These are phyloP conservation scores for Cacoxenus indagator DNA, from an alignment of 2,888 invertebrate species.

Conservation along the genomic window DNA sequence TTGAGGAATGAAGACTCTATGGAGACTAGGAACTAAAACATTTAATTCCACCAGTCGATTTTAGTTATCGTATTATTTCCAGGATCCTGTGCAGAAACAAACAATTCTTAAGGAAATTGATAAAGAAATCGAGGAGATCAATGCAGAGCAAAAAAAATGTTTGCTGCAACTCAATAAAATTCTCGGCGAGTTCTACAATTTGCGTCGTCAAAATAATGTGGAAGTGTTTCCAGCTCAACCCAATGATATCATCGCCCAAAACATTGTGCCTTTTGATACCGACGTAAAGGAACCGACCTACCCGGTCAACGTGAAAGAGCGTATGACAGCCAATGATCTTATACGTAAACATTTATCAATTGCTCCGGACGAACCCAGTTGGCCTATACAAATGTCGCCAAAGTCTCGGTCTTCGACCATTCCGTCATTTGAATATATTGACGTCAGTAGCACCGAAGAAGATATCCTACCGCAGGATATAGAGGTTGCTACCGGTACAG, in stretches of 20 bases:
- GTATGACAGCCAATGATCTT: slow-evolving; percentile 60
- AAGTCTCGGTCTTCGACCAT: background rate
- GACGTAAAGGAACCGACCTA: slow-evolving; percentile 45
- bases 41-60: background rate
- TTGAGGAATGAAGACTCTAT: background rate
- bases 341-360: slow-evolving; percentile 61
- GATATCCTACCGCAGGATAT: too few species aligned
- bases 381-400: background rate
- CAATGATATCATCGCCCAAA: slow-evolving; percentile 56
- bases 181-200: slow-evolving; percentile 58
- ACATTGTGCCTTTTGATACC: slow-evolving; percentile 56
- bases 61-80: slow-evolving; percentile 8
- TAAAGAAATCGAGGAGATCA: slow-evolving; percentile 66
- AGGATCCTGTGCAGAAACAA: slow-evolving; percentile 61
- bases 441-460: background rate
- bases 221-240: slow-evolving; percentile 46
- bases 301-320: slow-evolving; percentile 54
- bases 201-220: slow-evolving; percentile 51
- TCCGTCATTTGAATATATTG: background rate
- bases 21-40: background rate
- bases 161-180: slow-evolving; percentile 57
- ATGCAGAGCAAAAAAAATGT: slow-evolving; percentile 64
- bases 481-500: background rate
- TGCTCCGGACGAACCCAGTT: slow-evolving; percentile 38
- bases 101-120: slow-evolving; percentile 64